Base-by-base conservation (phyloP, 2,888 invertebrate genomes). In the Thumatha senex region DNA sequence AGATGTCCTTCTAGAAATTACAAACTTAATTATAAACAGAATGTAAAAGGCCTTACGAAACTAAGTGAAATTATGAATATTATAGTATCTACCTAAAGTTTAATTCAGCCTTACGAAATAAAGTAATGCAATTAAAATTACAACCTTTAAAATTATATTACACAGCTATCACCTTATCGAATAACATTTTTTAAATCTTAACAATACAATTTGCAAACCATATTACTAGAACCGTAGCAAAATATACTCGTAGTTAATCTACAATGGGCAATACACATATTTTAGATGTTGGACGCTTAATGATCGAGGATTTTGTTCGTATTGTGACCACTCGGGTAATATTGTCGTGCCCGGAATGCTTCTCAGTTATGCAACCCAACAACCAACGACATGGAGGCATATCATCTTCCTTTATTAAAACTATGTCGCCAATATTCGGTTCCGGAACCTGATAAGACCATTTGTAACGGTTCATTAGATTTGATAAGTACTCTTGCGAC, bases 401-500 rank as follows among this genome's bases (percentile, higher is more conserved):
- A 7, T 13, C 31, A 8, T 39, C 44, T 12, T 45, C 44, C 15
- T 36, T 45, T 9, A 45, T 29, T 10, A 47, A 29, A 12, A 51
- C 51, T 1, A 51, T 14, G 2, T 51, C 51, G 5, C 46, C 51
- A 8, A 46, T 29, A 7, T 51, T 46, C 7, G 43, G 47, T 13
- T 44, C 42, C 0, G 47, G 47, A 35, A 15, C 9, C 31, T 44
- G 39, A 5, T 11, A 35, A 12, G 43, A 33, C 51, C 47, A 52
- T 35, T 47, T 39, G 13, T 52, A 44, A 3, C 40, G 31, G 0
- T 44, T 34, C 29, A 47, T 39, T 1, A 47, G 31, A 29, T 39
- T 42, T 1, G 51, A 34, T 13, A 51, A 14, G 12, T 51, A 51
- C 8, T 47, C 51, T 1, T 43, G 39, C 0, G 43, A 51, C 63